Percentiles rank a stretch among this genome's conserved stretches.
These are phyloP conservation scores for Spea multiplicata DNA, from an alignment of 2,113 vertebrate genomes.

Conservation along the genomic window DNA sequence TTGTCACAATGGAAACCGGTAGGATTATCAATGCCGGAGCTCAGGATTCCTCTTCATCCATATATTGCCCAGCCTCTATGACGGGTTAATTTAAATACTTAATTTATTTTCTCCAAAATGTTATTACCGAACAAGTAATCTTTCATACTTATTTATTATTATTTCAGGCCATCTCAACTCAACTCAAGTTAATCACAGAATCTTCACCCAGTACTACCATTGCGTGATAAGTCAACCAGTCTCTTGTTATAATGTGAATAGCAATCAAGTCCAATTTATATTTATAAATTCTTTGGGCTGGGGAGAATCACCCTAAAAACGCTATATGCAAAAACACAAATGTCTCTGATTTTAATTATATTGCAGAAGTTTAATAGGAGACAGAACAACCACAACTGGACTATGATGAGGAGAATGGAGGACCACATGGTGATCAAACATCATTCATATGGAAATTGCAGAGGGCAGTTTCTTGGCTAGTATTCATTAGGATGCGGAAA, in stretches of 20 bases:
- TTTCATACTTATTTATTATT: too few relatives aligned
- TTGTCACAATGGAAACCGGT: too few relatives aligned
- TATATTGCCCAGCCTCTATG: too few relatives aligned
- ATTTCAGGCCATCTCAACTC: too few relatives aligned
- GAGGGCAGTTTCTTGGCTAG: not conserved
- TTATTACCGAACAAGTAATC: too few relatives aligned
- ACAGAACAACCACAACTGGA: slow-evolving; percentile 22
- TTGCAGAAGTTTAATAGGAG: not conserved
- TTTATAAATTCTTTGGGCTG: not conserved
- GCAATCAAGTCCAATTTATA: slow-evolving; percentile 4
- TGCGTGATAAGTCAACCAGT: not conserved
- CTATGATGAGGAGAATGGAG: not conserved
- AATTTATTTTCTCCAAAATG: too few relatives aligned
- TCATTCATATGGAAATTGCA: not conserved
- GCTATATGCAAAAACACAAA: not conserved
- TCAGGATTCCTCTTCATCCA: too few relatives aligned
- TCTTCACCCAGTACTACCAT: not conserved
- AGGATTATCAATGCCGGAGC: too few relatives aligned
- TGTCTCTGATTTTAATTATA: slow-evolving; percentile 43
- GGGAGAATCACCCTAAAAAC: not conserved
- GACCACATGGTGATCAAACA: not conserved
- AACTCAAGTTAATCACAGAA: not conserved
- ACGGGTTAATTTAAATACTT: too few relatives aligned
- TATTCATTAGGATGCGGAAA: not conserved
- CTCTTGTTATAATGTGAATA: not conserved